A percentile compares a stretch with the other conserved stretches of the same genome.
These are phyloP conservation scores for Sesia bembeciformis DNA, from an alignment of 2,888 invertebrate genomes.

Conservation along the genomic window DNA sequence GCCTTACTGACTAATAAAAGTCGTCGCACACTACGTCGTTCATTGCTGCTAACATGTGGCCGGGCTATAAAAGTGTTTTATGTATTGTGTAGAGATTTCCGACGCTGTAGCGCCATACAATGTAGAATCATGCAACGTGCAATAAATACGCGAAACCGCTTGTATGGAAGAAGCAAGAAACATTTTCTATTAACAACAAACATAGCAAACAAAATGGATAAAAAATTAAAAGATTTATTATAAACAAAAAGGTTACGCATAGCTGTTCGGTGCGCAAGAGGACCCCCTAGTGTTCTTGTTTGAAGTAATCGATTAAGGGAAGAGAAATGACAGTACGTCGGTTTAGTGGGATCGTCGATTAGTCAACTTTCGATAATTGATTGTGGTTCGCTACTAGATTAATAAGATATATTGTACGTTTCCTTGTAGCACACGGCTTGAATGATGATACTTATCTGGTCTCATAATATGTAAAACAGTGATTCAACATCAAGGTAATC, in stretches of 20 bases:
- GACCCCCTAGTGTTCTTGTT: constrained; percentile 67
- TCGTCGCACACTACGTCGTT: background rate
- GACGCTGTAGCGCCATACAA: constrained; percentile 2
- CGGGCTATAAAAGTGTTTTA: background rate
- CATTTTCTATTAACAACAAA: background rate
- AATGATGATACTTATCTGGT: constrained; percentile 27
- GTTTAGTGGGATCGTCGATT: constrained; percentile 59
- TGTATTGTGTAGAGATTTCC: background rate
- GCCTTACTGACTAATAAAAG: background rate
- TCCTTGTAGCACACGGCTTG: constrained; percentile 31
- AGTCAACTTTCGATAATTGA: constrained; percentile 70
- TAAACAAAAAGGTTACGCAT: constrained; percentile 46
- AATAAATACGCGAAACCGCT: background rate
- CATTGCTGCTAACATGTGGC: background rate
- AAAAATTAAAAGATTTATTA: constrained; percentile 50
- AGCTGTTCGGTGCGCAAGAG: constrained; percentile 34
- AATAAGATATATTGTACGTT: constrained; percentile 50
- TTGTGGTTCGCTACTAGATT: constrained; percentile 63
- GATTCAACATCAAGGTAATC: background rate
- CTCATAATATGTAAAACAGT: constrained; percentile 1
- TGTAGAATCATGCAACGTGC: background rate
- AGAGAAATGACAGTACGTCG: constrained; percentile 72
- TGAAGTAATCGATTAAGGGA: constrained; percentile 69
- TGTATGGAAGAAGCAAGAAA: background rate
- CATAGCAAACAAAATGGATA: constrained; percentile 2